These are phyloP conservation scores for Typhlomys cinereus DNA, from an alignment of 2,113 vertebrate genomes.

Conservation along the genomic window DNA sequence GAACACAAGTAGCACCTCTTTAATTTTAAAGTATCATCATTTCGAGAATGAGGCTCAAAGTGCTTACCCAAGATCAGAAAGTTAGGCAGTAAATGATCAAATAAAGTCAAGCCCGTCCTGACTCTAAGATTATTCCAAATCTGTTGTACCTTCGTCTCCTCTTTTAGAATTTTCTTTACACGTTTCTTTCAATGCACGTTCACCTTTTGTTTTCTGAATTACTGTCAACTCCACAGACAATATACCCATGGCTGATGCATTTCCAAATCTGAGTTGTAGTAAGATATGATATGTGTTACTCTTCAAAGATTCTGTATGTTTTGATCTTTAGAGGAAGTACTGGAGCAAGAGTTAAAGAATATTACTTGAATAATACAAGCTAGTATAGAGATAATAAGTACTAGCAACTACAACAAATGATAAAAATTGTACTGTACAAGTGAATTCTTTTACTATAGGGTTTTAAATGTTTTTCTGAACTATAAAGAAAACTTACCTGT, in stretches of 20 bases:
- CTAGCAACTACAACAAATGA: not conserved
- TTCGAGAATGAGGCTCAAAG: not conserved
- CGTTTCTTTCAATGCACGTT: not conserved
- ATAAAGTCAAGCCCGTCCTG: not conserved
- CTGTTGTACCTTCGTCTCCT: not conserved
- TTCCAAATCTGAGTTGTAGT: not conserved
- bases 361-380: constrained; percentile 1
- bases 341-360: not conserved
- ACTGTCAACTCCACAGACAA: not conserved
- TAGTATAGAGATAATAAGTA: not conserved
- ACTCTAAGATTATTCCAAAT: not conserved
- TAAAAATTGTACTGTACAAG: not conserved
- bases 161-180: not conserved
- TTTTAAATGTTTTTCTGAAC: constrained; percentile 34
- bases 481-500: not conserved
- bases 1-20: not conserved
- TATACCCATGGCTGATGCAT: not conserved
- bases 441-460: not conserved
- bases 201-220: not conserved
- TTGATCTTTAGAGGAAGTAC: not conserved
- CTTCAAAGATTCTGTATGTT: not conserved
- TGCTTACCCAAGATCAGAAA: not conserved
- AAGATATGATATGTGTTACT: too few relatives aligned
- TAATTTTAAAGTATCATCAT: not conserved
- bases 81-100: not conserved